phyloP scores from a whole-genome alignment of 2,113 vertebrate species.

The Poecilia latipinna region DNA sequence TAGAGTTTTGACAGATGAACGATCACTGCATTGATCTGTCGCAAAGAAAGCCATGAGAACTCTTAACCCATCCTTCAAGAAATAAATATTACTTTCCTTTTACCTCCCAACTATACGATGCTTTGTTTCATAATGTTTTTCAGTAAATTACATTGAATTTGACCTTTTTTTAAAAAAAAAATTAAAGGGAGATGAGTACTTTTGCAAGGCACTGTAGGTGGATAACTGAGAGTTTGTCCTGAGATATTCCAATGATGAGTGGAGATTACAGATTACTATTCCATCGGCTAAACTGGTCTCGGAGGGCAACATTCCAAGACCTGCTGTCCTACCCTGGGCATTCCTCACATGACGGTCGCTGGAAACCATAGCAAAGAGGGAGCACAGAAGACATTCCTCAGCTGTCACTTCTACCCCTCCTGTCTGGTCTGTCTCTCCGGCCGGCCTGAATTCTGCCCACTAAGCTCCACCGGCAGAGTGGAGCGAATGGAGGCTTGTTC shows the following conservation, averaged over 20 bases:
- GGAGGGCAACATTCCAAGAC: conserved; percentile 84
- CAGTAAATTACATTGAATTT: neutral
- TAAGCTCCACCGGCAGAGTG: conserved; percentile 53
- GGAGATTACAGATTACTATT: conserved; percentile 41
- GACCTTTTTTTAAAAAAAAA: neutral
- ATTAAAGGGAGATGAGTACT: neutral
- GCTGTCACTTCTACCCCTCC: conserved; percentile 83
- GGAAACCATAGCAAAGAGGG: conserved; percentile 85
- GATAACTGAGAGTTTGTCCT: conserved; percentile 6
- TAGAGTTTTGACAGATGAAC: too few species aligned
- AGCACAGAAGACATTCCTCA: conserved; percentile 85
- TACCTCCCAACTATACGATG: too few species aligned
- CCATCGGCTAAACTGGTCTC: conserved; percentile 59
- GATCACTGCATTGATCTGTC: too few species aligned
- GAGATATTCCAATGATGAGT: conserved; percentile 24
- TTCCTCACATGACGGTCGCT: conserved; percentile 87
- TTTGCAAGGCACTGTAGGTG: neutral
- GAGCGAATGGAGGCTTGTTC: conserved; percentile 48
- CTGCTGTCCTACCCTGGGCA: conserved; percentile 80
- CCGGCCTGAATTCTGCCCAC: conserved; percentile 49
- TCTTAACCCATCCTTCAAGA: neutral
- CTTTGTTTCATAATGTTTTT: neutral
- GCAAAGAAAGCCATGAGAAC: neutral
- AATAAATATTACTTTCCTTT: neutral
- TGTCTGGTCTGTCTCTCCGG: conserved; percentile 28